Conservation (phyloP, 2,113 vertebrate species). For the Pangasianodon gigas region DNA sequence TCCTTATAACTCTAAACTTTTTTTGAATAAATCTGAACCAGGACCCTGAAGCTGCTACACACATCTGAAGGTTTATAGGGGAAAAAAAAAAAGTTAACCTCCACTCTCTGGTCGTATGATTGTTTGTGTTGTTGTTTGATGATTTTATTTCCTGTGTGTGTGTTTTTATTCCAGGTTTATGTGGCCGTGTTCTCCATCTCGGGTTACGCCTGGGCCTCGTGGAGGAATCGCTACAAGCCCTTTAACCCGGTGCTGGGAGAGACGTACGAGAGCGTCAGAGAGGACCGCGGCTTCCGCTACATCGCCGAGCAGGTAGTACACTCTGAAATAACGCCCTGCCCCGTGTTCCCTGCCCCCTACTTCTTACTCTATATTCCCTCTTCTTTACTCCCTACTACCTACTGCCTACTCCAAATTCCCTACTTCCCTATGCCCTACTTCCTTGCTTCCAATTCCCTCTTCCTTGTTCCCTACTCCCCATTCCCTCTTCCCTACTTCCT, state of each 20-base stretch:
- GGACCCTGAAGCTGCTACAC: too few relatives aligned
- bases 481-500: too few relatives aligned
- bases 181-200: constrained; percentile 88
- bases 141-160: not conserved
- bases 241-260: constrained; percentile 94
- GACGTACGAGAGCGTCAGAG: constrained; percentile 85
- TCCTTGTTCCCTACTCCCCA: not conserved
- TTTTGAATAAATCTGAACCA: not conserved
- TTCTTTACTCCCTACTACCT: too few relatives aligned
- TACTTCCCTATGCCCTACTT: too few relatives aligned
- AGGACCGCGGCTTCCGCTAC: constrained; percentile 86
- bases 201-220: constrained; percentile 87
- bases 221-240: constrained; percentile 88
- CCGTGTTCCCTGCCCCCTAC: not conserved
- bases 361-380: not conserved
- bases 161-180: constrained; percentile 74
- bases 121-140: not conserved
- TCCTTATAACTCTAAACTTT: not conserved
- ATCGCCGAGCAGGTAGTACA: constrained; percentile 84
- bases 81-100: too few relatives aligned
- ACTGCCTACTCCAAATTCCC: not conserved
- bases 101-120: too few relatives aligned
- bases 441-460: not conserved
- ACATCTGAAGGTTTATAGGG: too few relatives aligned
- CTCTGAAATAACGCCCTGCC: not conserved